Evolutionary conservation across 2,797 vertebrate species (phyloP), one percentile per base, ranked within the genome.

Genomic region (Saxicola maurus): DNA sequence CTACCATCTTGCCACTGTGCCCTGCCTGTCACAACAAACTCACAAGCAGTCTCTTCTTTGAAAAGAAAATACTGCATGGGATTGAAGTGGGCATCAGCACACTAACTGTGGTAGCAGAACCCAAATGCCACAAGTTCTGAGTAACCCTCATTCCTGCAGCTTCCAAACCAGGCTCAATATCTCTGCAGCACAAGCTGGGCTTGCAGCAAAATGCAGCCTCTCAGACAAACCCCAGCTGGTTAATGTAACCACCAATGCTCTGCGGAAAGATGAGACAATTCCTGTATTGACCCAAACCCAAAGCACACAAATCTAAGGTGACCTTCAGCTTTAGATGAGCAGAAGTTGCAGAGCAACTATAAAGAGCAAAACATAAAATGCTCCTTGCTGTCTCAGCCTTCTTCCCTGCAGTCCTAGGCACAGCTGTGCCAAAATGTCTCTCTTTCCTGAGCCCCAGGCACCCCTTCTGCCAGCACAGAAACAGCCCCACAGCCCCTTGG

Each of bases 251-350:
- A 91, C 89, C 76, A 68, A 30, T 8, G 48, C 76, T 85, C 84
- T 83, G 35, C 69, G 40, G 93, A 95, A 95, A 93, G 86, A 95
- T 95, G 94, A 95, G 95, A 78, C 85, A 92, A 92, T 95, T 95
- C 95, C 94, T 93, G 91, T 95, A 95, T 95, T 91, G 95, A 95
- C 89, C 59, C 67, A 79, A 66, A 92, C 28, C 77, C 82, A 91
- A 91, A 92, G 71, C 40, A 69, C 20, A 5, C 51, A 21, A 92
- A 28, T 87, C 91, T 35, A 94, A 95, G 87, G 92, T 95, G 62
- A 95, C 95, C 94, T 95, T 95, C 91, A 92, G 74, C 73, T 83
- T 78, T 20, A 81, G 69, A 72, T 42, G 45, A 89, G 49, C 40
- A 87, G 66, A 75, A 69, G 14, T 18, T 89, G 74, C 56, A 68